These are phyloP conservation scores for Dryococelus australis DNA, from an alignment of 2,888 invertebrate species.

Conservation along the genomic window DNA sequence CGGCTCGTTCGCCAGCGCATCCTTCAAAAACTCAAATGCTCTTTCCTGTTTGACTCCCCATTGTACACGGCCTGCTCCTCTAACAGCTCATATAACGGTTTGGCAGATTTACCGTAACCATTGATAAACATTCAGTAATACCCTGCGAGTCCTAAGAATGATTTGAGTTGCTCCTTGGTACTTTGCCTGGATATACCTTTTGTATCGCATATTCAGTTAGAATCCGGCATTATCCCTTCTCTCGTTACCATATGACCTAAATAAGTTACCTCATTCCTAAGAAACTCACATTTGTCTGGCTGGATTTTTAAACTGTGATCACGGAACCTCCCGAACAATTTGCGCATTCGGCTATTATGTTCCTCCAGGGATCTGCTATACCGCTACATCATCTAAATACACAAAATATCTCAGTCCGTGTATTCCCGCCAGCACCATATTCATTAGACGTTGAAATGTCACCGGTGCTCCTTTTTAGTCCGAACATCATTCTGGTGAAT, in stretches of 20 bases:
- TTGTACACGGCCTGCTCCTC: constrained; percentile 25
- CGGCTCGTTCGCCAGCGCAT: constrained; percentile 28
- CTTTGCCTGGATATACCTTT: neutral
- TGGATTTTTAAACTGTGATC: too few relatives aligned
- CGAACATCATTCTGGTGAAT: neutral
- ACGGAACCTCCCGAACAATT: constrained; percentile 36
- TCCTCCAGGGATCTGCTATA: neutral
- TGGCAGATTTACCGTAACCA: constrained; percentile 37
- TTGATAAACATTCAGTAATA: constrained; percentile 41
- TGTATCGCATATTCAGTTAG: neutral
- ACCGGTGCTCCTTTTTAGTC: neutral
- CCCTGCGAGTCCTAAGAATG: too few relatives aligned
- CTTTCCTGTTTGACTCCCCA: constrained; percentile 33
- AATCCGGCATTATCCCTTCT: constrained; percentile 35
- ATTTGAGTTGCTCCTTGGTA: neutral
- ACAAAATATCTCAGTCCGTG: neutral
- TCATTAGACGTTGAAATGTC: neutral
- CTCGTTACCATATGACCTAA: neutral
- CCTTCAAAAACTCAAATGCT: constrained; percentile 34
- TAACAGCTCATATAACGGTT: constrained; percentile 27
- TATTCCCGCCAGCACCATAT: neutral
- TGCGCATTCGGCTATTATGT: constrained; percentile 19
- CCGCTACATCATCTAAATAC: neutral
- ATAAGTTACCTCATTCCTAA: constrained; percentile 30
- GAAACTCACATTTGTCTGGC: constrained; percentile 42